Base-by-base conservation (phyloP, 1,140 invertebrate species). In the Carcinoscorpius rotundicauda region DNA sequence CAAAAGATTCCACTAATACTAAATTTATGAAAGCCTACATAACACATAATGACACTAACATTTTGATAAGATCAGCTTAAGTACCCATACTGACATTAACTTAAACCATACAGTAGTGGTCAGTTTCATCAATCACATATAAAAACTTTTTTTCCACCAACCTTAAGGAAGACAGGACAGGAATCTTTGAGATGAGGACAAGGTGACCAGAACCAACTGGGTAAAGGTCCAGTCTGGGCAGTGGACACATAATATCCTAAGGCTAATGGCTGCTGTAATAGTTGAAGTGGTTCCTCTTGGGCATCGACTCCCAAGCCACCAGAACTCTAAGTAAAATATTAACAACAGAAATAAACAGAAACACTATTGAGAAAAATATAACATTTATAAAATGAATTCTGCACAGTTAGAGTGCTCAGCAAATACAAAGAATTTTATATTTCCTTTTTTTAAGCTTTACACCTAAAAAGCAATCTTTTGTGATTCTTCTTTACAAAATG, bases 211-310 rank as follows among this genome's bases (percentile, higher is more conserved):
- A 98, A 99, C 96, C 96, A 99, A 8, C 84, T 82, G 9, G 97
- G 97, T 85, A 99, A 88, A 52, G 86, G 84, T 50, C 91, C 92
- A 51, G 93, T 90, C 56, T 91, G 89, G 49, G 96, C 96, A 57
- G 96, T 98, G 8, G 94, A 98, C 58, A 98, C 89, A 73, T 94
- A 84, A 78, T 97, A 99, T 52, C 97, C 97, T 68, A 98, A 84
- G 62, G 97, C 97, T 65, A 99, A 81, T 3, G 97, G 97, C 78
- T 99, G 97, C 77, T 98, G 95, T 62, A 97, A 81, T 48, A 99
- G 79, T 9, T 89, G 87, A 8, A 90, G 88, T 11, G 91, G 85
- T 78, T 93, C 88, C 77, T 92, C 87, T 8, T 52, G 62, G 58
- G 59, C 61, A 11, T 71, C 72, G 51, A 29, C 80, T 65, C 79